Percentiles rank a stretch among this genome's conserved stretches.
Conservation (phyloP, 2,888 invertebrate genomes). For the Micoletzkya japonica region DNA sequence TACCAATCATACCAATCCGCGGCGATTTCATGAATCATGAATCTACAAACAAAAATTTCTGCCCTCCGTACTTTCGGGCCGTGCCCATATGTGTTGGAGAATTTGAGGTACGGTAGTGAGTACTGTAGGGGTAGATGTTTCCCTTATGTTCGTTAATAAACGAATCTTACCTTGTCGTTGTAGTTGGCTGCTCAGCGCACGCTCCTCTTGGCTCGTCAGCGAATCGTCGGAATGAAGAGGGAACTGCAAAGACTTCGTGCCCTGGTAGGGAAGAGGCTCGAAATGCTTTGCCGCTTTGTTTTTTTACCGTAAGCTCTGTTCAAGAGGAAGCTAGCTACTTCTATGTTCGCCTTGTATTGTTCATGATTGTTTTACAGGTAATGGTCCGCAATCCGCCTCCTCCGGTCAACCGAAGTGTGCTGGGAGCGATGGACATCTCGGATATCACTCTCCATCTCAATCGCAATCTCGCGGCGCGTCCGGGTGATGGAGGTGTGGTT, state of each 20-base stretch:
- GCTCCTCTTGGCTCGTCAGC: constrained; percentile 23
- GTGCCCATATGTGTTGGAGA: no score
- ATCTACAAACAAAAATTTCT: no score
- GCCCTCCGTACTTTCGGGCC: no score
- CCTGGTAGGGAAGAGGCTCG: no score
- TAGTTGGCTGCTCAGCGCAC: constrained; percentile 26
- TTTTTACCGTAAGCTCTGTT: no score
- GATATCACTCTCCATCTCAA: constrained; percentile 26
- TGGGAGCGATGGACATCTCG: constrained; percentile 28
- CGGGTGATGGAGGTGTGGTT: constrained; percentile 12
- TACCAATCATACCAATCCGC: no score
- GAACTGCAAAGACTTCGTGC: constrained; percentile 24
- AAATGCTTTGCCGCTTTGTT: no score
- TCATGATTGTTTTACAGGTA: no score
- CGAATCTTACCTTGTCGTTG: not conserved
- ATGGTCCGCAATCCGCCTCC: constrained; percentile 27
- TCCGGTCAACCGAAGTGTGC: constrained; percentile 17
- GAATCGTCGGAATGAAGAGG: constrained; percentile 13
- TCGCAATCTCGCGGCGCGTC: constrained; percentile 20
- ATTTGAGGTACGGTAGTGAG: no score
- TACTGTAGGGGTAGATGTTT: not conserved
- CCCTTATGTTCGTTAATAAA: not conserved
- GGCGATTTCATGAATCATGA: no score
- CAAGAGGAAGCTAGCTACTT: no score
- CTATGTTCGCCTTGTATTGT: no score